Evolutionary conservation across 2,113 vertebrate genomes (phyloP), one percentile per base, ranked within the genome.

Genomic region (Pagrus major): DNA sequence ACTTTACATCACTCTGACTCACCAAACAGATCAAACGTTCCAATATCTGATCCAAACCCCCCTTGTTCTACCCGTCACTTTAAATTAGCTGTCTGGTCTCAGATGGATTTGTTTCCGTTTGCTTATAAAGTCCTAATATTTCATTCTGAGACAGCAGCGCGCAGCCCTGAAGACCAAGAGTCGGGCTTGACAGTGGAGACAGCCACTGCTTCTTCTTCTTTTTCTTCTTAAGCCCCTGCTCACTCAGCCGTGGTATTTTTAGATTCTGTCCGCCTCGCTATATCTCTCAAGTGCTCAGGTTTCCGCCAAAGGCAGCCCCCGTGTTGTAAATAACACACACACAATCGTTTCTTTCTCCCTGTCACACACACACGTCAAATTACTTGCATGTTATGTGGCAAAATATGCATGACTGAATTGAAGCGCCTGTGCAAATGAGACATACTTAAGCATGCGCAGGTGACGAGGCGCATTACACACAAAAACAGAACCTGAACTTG

Each of bases 191-290:
- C 87, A 79, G 85, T 56, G 41, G 29, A 80, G 79, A 85, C 71
- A 75, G 84, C 46, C 76, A 33, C 76, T 73, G 71, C 80, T 75
- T 47, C 75, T 80, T 61, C 52, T 80, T 80, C 81, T 88, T 77
- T n/a, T 49, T 51, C 47, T 25, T 52, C 51, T 52, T 25, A 54
- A 86, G 82, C 83, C 87, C 67, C 60, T 75, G 88, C 83, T 90
- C 90, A 67, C 80, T 90, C 78, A 88, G 76, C 73, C 72, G 35
- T 74, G 87, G 81, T 89, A 92, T 91, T 93, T 93, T 89, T 93
- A 92, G 91, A 88, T 91, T 86, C 87, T 71, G 83, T 86, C 83
- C 39, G 61, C 83, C 88, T 89, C 64, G 65, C 91, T 84, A n/a
- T 83, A 66, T 84, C 81, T 84, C 87, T 84, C 77, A 64, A 89